These are phyloP conservation scores for Lineus longissimus DNA, from an alignment of 1,140 invertebrate species.

Conservation along the genomic window DNA sequence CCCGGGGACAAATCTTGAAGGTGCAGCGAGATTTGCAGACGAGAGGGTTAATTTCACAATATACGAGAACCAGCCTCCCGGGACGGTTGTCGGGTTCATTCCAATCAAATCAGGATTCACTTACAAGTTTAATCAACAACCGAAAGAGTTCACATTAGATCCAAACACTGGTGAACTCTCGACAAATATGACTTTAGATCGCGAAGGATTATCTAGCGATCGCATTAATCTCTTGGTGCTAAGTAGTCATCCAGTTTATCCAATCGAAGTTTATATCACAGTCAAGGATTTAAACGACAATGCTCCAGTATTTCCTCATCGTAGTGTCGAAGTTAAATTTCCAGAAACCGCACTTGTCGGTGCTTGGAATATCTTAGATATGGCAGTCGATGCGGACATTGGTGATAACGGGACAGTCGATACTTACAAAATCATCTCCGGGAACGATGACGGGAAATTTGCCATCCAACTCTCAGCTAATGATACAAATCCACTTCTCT, in stretches of 20 bases:
- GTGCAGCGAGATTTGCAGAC: background rate
- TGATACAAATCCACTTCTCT: conserved; percentile 53
- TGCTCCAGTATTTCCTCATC: conserved; percentile 76
- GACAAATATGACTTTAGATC: conserved; percentile 66
- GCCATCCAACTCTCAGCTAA: conserved; percentile 79
- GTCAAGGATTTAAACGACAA: conserved; percentile 88
- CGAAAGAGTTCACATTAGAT: conserved; percentile 72
- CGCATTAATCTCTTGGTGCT: conserved; percentile 11
- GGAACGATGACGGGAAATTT: conserved; percentile 84
- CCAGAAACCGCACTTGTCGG: conserved; percentile 68
- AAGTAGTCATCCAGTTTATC: conserved; percentile 19
- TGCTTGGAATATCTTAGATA: conserved; percentile 70
- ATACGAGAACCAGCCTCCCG: background rate
- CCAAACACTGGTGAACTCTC: conserved; percentile 81
- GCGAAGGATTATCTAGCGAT: conserved; percentile 60
- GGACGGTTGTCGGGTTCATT: conserved; percentile 12
- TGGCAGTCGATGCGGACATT: conserved; percentile 82
- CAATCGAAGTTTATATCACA: conserved; percentile 45
- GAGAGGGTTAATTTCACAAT: conserved; percentile 15
- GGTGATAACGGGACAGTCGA: conserved; percentile 78
- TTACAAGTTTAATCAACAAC: conserved; percentile 12
- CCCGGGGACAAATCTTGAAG: background rate
- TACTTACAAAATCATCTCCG: conserved; percentile 79
- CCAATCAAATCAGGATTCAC: conserved; percentile 5
- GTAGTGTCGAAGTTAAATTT: conserved; percentile 7